Conservation (phyloP, 2,113 vertebrate genomes). For the Cryptoleucopteryx plumbea region DNA sequence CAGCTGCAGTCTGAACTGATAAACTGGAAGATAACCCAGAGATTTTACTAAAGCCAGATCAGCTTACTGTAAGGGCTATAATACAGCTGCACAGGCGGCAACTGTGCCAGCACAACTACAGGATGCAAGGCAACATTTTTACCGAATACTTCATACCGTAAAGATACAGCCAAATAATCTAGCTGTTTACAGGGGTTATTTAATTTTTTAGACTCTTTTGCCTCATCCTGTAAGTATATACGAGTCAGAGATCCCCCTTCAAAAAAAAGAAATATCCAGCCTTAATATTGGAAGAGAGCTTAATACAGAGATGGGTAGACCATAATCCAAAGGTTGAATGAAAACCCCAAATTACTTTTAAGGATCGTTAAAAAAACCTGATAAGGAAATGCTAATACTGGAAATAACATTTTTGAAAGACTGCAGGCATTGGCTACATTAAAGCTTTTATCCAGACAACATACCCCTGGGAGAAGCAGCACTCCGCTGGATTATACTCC, state of each 20-base stretch:
- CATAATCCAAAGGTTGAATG: background rate
- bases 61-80: background rate
- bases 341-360: background rate
- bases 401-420: background rate
- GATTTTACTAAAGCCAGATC: background rate
- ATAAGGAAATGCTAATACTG: background rate
- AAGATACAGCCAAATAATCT: background rate
- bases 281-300: background rate
- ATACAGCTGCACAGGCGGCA: background rate
- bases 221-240: background rate
- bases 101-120: background rate
- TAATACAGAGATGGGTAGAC: background rate
- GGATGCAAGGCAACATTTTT: background rate
- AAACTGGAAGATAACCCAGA: background rate
- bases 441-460: background rate
- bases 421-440: background rate
- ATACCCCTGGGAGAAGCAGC: background rate
- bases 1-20: background rate
- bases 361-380: background rate
- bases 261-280: background rate
- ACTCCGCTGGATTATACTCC: background rate
- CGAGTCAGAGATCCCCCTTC: background rate
- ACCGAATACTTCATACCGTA: background rate
- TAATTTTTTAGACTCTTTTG: background rate
- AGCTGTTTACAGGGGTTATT: background rate